phyloP scores from a whole-genome alignment of 2,888 invertebrate genomes.

The Adela reaumurella region DNA sequence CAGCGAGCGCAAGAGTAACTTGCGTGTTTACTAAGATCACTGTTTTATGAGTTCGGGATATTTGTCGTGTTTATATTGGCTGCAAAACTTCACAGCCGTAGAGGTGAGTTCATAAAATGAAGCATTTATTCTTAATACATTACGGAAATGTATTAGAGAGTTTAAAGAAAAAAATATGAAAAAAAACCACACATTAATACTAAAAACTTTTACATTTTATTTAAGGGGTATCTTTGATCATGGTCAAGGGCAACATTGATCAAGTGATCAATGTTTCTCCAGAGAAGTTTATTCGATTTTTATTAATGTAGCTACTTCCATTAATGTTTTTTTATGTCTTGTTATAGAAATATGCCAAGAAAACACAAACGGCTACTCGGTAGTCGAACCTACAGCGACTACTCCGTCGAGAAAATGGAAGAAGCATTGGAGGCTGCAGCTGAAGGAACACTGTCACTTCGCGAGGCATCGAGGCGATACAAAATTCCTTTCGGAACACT shows the following conservation, averaged over 20 bases:
- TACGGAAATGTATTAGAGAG: conserved; percentile 1
- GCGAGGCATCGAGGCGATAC: neutral
- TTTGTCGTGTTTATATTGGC: neutral
- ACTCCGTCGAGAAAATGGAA: neutral
- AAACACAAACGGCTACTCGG: neutral
- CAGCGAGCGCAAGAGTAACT: neutral
- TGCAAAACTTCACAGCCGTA: neutral
- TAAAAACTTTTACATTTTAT: neutral
- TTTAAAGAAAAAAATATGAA: neutral
- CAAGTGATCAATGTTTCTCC: neutral
- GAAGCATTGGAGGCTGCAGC: conserved; percentile 1
- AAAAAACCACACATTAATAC: neutral
- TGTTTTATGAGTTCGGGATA: neutral
- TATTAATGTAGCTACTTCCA: neutral
- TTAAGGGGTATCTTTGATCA: neutral
- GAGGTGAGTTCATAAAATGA: neutral
- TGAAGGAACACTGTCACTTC: neutral
- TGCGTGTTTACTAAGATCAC: neutral
- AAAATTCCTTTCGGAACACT: neutral
- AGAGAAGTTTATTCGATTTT: neutral
- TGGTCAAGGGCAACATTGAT: neutral
- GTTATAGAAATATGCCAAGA: conserved; percentile 1
- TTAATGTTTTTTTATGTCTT: neutral
- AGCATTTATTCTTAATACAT: neutral
- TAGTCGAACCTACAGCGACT: neutral